These are phyloP conservation scores for Drosophila diplacantha DNA, from an alignment of 2,888 invertebrate species.

Conservation along the genomic window DNA sequence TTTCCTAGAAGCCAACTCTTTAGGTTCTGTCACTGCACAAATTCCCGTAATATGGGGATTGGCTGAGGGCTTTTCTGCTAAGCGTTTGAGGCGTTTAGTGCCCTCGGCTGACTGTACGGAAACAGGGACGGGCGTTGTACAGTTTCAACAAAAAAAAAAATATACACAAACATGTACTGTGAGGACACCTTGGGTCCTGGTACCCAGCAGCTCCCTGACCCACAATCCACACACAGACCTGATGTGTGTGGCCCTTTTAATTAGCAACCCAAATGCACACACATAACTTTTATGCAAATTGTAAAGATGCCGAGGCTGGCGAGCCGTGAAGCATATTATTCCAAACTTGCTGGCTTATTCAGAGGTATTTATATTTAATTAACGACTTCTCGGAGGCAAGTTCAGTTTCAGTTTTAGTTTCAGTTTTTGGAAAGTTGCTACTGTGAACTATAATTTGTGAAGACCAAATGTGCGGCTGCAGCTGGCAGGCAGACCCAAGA, in stretches of 20 bases:
- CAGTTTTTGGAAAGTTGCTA: neutral
- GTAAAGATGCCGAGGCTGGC: neutral
- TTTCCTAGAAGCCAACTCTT: neutral
- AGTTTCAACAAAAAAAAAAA: conserved; percentile 2
- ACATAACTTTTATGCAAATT: conserved; percentile 6
- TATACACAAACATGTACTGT: neutral
- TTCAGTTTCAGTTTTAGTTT: neutral
- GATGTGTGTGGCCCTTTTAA: conserved; percentile 24
- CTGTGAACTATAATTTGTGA: neutral
- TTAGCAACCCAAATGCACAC: conserved; percentile 33
- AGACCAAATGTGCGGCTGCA: neutral
- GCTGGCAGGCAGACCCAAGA: no score
- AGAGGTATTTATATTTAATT: conserved; percentile 2
- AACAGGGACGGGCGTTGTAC: conserved; percentile 20
- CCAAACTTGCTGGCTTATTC: conserved; percentile 10
- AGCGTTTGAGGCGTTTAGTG: conserved; percentile 52
- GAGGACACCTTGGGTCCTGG: conserved; percentile 11
- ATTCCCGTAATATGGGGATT: neutral
- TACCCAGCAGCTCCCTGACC: conserved; percentile 5
- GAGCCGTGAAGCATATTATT: conserved; percentile 16
- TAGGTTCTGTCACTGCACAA: conserved; percentile 11
- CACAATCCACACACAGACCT: conserved; percentile 3
- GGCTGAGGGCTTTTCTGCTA: conserved; percentile 21
- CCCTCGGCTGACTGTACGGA: conserved; percentile 43
- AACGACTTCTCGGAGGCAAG: neutral